Conservation (phyloP, 2,888 invertebrate genomes). For the Brachynemurus nebulosus region DNA sequence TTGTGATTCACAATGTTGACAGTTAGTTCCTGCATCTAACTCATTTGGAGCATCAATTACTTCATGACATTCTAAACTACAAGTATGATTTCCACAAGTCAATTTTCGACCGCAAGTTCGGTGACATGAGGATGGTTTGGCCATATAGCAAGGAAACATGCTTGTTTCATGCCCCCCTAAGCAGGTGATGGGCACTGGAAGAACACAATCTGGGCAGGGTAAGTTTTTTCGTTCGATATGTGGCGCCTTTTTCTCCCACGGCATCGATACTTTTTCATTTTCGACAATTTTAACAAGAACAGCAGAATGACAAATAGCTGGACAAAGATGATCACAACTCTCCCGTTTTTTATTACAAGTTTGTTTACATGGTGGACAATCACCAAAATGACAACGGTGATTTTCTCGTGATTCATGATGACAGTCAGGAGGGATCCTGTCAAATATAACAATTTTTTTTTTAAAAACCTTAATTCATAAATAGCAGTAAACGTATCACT, state of each 20-base stretch:
- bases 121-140: slow-evolving; percentile 62
- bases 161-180: slow-evolving; percentile 57
- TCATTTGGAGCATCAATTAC: slow-evolving; percentile 33
- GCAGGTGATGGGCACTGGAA: slow-evolving; percentile 55
- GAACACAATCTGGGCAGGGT: slow-evolving; percentile 58
- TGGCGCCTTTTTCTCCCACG: slow-evolving; percentile 42
- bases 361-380: slow-evolving; percentile 71
- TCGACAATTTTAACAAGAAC: slow-evolving; percentile 48
- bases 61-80: slow-evolving; percentile 57
- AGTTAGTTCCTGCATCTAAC: slow-evolving; percentile 37
- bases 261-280: slow-evolving; percentile 43
- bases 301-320: slow-evolving; percentile 59
- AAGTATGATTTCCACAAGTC: slow-evolving; percentile 66
- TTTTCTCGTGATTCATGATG: slow-evolving; percentile 60
- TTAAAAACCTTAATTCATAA: slow-evolving; percentile 6
- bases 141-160: slow-evolving; percentile 54
- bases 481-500: slow-evolving; percentile 18
- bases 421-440: slow-evolving; percentile 62
- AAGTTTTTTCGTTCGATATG: slow-evolving; percentile 36
- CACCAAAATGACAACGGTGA: slow-evolving; percentile 71
- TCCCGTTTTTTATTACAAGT: slow-evolving; percentile 46
- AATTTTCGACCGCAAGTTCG: slow-evolving; percentile 58
- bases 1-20: slow-evolving; percentile 41
- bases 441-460: slow-evolving; percentile 13
- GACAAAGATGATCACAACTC: slow-evolving; percentile 55